Conservation (phyloP, 2,888 invertebrate genomes). For the Diarsia brunnea region DNA sequence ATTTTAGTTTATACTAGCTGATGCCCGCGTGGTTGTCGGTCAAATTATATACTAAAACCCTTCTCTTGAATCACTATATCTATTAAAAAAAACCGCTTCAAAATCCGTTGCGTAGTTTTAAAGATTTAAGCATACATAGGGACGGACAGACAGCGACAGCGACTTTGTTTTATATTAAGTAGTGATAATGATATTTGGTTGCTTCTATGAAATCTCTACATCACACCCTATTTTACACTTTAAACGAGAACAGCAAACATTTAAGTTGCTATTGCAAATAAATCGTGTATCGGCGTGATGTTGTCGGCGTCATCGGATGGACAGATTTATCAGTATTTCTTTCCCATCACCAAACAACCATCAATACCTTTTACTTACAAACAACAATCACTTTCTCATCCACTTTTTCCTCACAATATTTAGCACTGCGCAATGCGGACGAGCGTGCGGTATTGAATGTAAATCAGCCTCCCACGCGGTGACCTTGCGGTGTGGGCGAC, state of each 20-base stretch:
- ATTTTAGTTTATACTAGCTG: too few relatives aligned
- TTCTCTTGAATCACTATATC: too few relatives aligned
- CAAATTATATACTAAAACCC: too few relatives aligned
- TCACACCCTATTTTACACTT: not conserved
- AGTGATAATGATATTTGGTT: too few relatives aligned
- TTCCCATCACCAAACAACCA: not conserved
- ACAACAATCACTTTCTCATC: slow-evolving; percentile 28
- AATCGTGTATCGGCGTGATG: not conserved
- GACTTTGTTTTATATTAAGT: too few relatives aligned
- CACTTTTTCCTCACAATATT: slow-evolving; percentile 40
- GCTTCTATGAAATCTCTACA: too few relatives aligned
- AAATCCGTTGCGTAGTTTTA: too few relatives aligned
- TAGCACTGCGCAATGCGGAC: slow-evolving; percentile 28
- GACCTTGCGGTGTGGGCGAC: slow-evolving; percentile 47
- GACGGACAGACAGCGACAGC: too few relatives aligned
- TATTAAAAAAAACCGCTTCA: too few relatives aligned
- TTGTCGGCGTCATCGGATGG: not conserved
- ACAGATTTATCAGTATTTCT: not conserved
- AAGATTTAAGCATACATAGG: too few relatives aligned
- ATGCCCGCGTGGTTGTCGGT: too few relatives aligned
- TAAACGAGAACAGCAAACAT: not conserved
- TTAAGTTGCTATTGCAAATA: too few relatives aligned
- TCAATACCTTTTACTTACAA: not conserved
- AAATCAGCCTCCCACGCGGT: slow-evolving; percentile 58
- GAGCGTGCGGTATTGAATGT: slow-evolving; percentile 54